Evolutionary conservation across 2,113 vertebrate genomes (phyloP).

Genomic region (Melanotaenia duboulayi): DNA sequence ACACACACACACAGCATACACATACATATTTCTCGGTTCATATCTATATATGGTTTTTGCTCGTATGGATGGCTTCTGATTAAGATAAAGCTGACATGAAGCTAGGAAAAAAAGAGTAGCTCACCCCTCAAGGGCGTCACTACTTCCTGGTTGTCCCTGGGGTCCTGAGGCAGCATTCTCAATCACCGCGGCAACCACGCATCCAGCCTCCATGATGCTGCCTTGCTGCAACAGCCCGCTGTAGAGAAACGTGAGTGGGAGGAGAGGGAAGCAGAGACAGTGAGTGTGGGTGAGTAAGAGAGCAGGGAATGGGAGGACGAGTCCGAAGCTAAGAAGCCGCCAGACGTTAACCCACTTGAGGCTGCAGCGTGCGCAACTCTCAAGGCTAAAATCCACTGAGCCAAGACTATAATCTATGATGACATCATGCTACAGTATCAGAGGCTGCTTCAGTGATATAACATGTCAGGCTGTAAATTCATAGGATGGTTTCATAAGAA

Average conservation of each 20-base stretch:
- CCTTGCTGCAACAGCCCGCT: constrained; percentile 80
- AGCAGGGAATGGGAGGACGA: constrained; percentile 36
- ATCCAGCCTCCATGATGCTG: constrained; percentile 82
- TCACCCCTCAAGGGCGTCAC: constrained; percentile 82
- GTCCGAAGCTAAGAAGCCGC: constrained; percentile 46
- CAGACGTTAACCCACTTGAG: constrained; percentile 70
- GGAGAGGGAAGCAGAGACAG: constrained; percentile 32
- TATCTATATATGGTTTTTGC: constrained; percentile 53
- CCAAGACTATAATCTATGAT: constrained; percentile 62
- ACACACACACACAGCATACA: constrained; percentile 9
- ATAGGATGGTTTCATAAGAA: constrained; percentile 20
- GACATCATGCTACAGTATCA: constrained; percentile 69
- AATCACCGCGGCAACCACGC: constrained; percentile 81
- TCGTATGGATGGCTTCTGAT: background rate
- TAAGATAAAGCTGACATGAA: constrained; percentile 28
- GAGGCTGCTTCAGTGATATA: constrained; percentile 41
- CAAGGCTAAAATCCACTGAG: constrained; percentile 54
- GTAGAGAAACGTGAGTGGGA: constrained; percentile 65
- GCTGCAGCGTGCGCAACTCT: constrained; percentile 50
- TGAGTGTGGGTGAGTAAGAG: constrained; percentile 35
- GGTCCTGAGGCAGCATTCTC: constrained; percentile 76
- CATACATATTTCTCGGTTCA: constrained; percentile 69
- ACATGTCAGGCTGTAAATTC: constrained; percentile 39
- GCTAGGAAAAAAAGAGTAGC: constrained; percentile 46
- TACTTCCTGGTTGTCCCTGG: constrained; percentile 75